Conservation (phyloP, 2,888 invertebrate genomes). For the Priapulus caudatus region DNA sequence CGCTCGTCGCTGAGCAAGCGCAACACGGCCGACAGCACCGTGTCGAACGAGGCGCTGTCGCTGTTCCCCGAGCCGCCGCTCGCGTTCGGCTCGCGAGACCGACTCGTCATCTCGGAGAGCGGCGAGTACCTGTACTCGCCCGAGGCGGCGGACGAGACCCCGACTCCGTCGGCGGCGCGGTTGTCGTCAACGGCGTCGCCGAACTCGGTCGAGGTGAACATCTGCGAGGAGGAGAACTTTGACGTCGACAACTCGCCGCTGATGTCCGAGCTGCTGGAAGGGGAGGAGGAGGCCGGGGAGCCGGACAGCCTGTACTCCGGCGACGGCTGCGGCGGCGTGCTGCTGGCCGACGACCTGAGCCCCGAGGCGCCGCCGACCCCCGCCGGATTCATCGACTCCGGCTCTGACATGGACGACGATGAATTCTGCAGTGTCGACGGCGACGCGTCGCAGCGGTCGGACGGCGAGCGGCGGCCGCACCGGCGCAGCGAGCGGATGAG, state of each 20-base stretch:
- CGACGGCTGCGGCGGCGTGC: background rate
- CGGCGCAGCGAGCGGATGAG: no score
- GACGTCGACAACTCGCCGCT: background rate
- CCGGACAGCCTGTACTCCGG: background rate
- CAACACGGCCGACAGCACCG: background rate
- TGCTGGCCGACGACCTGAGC: background rate
- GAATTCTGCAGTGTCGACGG: background rate
- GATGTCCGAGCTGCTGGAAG: background rate
- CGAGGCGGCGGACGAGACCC: background rate
- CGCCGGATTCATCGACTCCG: background rate
- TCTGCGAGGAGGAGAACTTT: background rate
- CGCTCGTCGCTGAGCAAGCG: background rate
- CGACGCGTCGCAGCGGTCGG: background rate
- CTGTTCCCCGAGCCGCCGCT: background rate
- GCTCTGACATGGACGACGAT: constrained; percentile 1
- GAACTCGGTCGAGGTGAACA: background rate
- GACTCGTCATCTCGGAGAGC: no score
- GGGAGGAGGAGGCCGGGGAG: background rate
- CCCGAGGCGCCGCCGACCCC: background rate
- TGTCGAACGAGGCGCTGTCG: background rate
- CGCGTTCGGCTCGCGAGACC: background rate
- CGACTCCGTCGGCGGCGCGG: background rate
- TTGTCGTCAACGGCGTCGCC: background rate
- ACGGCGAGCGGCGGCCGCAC: no score
- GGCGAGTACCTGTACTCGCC: no score